Conservation (phyloP, 2,113 vertebrate genomes). For the Sarotherodon lohbergeri region DNA sequence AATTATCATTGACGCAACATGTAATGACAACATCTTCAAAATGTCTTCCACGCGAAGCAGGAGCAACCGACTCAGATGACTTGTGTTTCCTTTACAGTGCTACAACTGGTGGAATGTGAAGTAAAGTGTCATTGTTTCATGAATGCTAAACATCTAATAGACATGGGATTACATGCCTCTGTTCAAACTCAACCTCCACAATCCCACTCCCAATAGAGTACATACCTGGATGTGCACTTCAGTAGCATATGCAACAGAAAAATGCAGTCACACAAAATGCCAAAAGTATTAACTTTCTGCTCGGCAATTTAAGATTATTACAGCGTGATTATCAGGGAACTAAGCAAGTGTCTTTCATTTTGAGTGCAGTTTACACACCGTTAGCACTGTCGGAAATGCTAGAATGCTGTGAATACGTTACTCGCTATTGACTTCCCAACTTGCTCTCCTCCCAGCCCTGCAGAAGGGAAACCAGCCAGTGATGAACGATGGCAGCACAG, state of each 20-base stretch:
- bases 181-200: not conserved
- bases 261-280: not conserved
- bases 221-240: not conserved
- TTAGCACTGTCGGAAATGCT: constrained; percentile 9
- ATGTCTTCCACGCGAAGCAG: constrained; percentile 39
- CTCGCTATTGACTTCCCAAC: constrained; percentile 40
- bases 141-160: not conserved
- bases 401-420: constrained; percentile 17
- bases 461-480: constrained; percentile 59
- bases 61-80: constrained; percentile 12
- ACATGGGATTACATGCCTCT: not conserved
- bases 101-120: not conserved
- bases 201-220: not conserved
- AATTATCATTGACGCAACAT: constrained; percentile 55
- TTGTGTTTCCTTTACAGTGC: constrained; percentile 3
- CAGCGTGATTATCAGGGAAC: not conserved
- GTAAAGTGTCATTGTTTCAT: not conserved
- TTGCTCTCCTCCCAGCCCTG: constrained; percentile 36
- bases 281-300: not conserved
- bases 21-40: constrained; percentile 49
- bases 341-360: not conserved
- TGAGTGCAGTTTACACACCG: not conserved
- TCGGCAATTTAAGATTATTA: not conserved
- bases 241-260: not conserved
- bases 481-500: constrained; percentile 74